A percentile compares a stretch with the other conserved stretches of the same genome.
Evolutionary conservation across 2,888 invertebrate species (phyloP).

Genomic region (Nomada ruficornis): DNA sequence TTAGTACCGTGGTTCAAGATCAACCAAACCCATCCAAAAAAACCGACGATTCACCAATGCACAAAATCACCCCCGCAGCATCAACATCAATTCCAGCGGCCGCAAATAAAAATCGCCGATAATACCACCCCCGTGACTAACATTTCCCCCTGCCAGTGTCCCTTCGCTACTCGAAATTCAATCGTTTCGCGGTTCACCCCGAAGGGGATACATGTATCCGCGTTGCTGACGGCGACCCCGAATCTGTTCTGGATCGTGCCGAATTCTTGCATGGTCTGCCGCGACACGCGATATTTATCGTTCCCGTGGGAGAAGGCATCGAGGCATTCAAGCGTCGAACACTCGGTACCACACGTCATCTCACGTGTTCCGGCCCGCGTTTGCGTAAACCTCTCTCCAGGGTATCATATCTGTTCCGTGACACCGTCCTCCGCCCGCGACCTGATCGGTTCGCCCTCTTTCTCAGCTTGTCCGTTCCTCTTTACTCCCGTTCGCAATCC

Average conservation of each 20-base stretch:
- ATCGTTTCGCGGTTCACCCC: not conserved
- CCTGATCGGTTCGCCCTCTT: constrained; percentile 56
- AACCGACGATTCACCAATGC: too few relatives aligned
- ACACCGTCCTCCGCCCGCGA: constrained; percentile 43
- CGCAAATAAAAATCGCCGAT: too few relatives aligned
- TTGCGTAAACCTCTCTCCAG: constrained; percentile 80
- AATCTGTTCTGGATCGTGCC: constrained; percentile 58
- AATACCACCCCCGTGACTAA: too few relatives aligned
- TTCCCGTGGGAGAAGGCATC: constrained; percentile 68
- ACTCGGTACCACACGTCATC: constrained; percentile 81
- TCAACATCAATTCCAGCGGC: too few relatives aligned
- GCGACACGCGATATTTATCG: constrained; percentile 74
- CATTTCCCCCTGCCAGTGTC: too few relatives aligned
- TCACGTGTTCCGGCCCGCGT: constrained; percentile 78
- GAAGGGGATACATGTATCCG: not conserved
- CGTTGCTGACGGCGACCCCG: constrained; percentile 30
- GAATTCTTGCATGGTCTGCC: constrained; percentile 67
- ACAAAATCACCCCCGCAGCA: too few relatives aligned
- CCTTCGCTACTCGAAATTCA: not conserved
- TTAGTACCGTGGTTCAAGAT: too few relatives aligned
- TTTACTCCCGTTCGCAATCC: constrained; percentile 58
- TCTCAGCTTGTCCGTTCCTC: constrained; percentile 59
- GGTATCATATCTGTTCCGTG: constrained; percentile 76
- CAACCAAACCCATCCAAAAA: too few relatives aligned
- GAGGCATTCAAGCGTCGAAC: constrained; percentile 79